Evolutionary conservation across 2,888 invertebrate genomes (phyloP), one percentile per base, ranked within the genome.

Genomic region (Euclidia mi): DNA sequence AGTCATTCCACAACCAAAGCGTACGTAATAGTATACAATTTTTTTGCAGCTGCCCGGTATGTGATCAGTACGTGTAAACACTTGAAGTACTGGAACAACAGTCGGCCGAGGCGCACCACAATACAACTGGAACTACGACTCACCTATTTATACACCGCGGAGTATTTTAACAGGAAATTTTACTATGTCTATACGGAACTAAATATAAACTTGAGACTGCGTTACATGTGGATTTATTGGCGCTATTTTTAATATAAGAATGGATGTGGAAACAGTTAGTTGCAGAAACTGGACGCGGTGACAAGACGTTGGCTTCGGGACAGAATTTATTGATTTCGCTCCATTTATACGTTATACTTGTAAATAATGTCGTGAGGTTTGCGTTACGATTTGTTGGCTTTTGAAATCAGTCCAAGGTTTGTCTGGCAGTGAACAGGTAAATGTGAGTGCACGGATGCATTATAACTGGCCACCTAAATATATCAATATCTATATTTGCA

Each of bases 241-340:
- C 41, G 60, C 78, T 84, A 82, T 83, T 84, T 82, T 78, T 73
- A 25, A 69, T 71, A 76, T 69, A 58, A 60, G 65, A 71, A 76
- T 72, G 56, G 62, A 52, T 56, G 65, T 64, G 18, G 65, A 65
- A 58, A 78, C 60, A 75, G 56, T 70, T 63, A 60, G 76, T 67
- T 61, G 71, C 68, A 66, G 56, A 59, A 59, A 53, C n/a, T n/a
- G n/a, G n/a, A n/a, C 34, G 32, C 59, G 63, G 60, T 74, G 74
- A 83, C 84, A 83, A 51, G 50, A 51, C 73, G 45, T 82, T 82
- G 83, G 84, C 20, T 25, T 25, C 6, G 6, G 20, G 7, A 7
- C 20, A 25, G 7, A 25, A 25, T 25, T 25, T 25, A 25, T 25
- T 25, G 20, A 25, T 25, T 25, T 25, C 20, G 1, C 20, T 25